Conservation (phyloP, 1,140 invertebrate species). For the Bombus impatiens region DNA sequence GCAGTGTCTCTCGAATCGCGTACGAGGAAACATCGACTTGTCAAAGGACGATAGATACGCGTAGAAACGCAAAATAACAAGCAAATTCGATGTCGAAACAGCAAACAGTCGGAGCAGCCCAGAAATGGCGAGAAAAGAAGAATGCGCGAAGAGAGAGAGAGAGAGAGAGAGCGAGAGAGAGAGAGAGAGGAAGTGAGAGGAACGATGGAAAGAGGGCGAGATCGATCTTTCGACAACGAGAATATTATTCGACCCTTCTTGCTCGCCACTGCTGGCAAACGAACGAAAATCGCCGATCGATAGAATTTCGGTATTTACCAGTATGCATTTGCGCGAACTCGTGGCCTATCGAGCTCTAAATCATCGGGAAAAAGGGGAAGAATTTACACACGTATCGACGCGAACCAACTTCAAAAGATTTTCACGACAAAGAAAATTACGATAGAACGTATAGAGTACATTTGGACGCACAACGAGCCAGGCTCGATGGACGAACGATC, state of each 20-base stretch:
- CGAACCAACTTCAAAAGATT: not conserved
- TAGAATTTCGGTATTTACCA: not conserved
- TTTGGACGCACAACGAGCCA: not conserved
- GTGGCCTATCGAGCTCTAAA: not conserved
- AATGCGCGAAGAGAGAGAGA: too few relatives aligned
- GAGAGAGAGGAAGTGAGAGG: too few relatives aligned
- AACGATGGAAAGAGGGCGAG: too few relatives aligned
- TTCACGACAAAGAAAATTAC: not conserved
- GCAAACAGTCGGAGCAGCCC: too few relatives aligned
- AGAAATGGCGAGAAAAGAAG: too few relatives aligned
- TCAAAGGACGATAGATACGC: not conserved
- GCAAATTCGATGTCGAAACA: too few relatives aligned
- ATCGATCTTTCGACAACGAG: too few relatives aligned
- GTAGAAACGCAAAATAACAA: too few relatives aligned
- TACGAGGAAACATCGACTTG: not conserved
- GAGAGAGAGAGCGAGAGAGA: too few relatives aligned
- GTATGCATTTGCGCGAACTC: not conserved
- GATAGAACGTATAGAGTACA: not conserved
- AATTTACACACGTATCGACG: not conserved
- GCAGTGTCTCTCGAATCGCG: not conserved
- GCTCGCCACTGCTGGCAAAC: too few relatives aligned
- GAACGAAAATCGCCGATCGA: not conserved
- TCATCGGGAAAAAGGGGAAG: not conserved
- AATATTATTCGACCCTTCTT: too few relatives aligned
- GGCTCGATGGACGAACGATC: not conserved